Base-by-base conservation (phyloP, 2,888 invertebrate genomes). In the Ditula angustiorana region DNA sequence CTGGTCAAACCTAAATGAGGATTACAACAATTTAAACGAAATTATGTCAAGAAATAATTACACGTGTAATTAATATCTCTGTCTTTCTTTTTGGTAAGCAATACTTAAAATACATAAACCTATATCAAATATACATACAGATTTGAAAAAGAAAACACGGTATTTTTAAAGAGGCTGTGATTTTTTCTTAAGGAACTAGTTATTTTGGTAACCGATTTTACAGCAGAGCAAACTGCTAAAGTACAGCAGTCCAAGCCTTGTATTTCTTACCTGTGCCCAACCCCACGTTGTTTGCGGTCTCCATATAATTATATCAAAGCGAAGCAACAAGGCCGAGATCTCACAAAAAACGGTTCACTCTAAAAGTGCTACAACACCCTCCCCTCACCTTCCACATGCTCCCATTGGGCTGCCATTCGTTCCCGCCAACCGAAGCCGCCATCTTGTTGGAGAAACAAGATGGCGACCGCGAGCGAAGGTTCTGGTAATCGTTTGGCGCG, bases 351-450 rank as follows among this genome's bases (percentile, higher is more conserved):
- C 70, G 79, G 67, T 71, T 73, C 81, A 83, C 80, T 79, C 80
- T 81, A 84, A 72, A 69, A 79, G 81, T 81, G 79, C 73, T 76
- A 75, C 76, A 76, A 78, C 72, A 74, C 92, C 90, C 88, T 83
- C 89, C 92, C 92, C 93, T 93, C 93, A 93, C 93, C 93, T 93
- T 93, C 93, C 93, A 93, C 67, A 88, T 85, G 77, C 81, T 86
- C 70, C 76, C 74, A 73, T 87, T 85, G 69, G 90, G 80, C 74
- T 90, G 88, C 93, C 93, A 93, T 74, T 92, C 93, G 85, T 90
- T 91, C 71, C 86, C 86, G 83, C 91, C 90, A 82, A 88, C 86
- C 67, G 91, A 88, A 68, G 91, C 86, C 75, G 90, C 88, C 93
- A 93, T 92, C 69, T 93, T 93, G 83, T 92, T 92, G 0, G 92